Base-by-base conservation (phyloP, 1,140 invertebrate species). In the Caenorhabditis remanei region DNA sequence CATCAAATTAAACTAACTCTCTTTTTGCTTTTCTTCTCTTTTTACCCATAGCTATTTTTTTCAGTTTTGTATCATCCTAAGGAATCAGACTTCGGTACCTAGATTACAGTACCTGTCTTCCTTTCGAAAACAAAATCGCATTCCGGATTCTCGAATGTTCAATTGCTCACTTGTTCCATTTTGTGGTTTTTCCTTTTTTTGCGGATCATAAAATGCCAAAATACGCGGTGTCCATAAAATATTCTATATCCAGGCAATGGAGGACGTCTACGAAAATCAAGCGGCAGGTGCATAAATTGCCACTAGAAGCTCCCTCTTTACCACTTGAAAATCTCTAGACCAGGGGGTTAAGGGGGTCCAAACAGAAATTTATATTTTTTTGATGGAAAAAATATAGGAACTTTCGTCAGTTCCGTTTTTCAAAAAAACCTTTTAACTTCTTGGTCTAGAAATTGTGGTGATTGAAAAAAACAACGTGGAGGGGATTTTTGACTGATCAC, bases 1-100 rank as follows among this genome's bases (percentile, higher is more conserved):
- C 58, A 84, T 84, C 83, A 43, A 84, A 58, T 84, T 84, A 58
- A 84, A 84, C 58, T 41, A 61, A 61, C 83, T 61, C 55, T 61
- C 43, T 46, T 84, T 41, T 48, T 58, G 53, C 21, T 63, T 84
- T 61, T 41, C 21, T 84, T 48, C 32, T 32, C 32, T 79, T 50
- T 21, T 50, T 24, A 79, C 19, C 19, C 71, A 79, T n/a, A 43
- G 21, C 19, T 16, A 50, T n/a, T 50, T 50, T 79, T 50, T 32
- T 32, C 32, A 32, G 32, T 32, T 32, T 32, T 32, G 32, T 32
- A 32, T 32, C 32, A 32, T 32, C 32, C 32, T n/a, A n/a, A n/a
- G n/a, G 32, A 32, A 32, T 32, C 32, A 32, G 32, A 32, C 32
- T 32, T 32, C 32, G 32, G 32, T 32, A 32, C 0, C 24, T 63